Evolutionary conservation across 2,113 vertebrate species (phyloP).

Genomic region (Catharus fuscescens): DNA sequence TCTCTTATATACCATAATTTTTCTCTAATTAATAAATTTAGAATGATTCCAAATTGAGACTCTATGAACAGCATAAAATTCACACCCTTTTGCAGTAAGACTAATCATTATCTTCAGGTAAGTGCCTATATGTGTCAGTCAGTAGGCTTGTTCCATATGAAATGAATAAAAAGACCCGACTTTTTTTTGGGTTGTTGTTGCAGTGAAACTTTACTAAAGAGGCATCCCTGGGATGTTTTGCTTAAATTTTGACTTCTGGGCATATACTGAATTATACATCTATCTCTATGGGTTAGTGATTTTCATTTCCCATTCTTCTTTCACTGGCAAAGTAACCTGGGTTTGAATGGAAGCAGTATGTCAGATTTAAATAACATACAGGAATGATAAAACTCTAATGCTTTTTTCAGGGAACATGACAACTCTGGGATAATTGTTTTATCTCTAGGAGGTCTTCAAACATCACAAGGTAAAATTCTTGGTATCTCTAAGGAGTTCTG

Average conservation of each 20-base stretch:
- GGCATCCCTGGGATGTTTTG: neutral
- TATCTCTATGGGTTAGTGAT: neutral
- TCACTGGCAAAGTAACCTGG: neutral
- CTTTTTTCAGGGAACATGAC: neutral
- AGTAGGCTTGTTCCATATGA: neutral
- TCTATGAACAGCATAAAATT: neutral
- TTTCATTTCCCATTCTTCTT: neutral
- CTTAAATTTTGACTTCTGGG: neutral
- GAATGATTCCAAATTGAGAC: neutral
- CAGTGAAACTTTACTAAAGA: neutral
- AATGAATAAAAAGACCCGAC: neutral
- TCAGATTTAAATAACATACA: neutral
- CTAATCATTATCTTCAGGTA: slow-evolving; percentile 11
- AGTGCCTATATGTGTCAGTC: neutral
- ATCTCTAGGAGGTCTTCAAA: neutral
- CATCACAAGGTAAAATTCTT: neutral
- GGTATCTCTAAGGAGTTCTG: neutral
- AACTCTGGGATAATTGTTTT: neutral
- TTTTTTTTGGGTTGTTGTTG: neutral
- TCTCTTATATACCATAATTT: neutral
- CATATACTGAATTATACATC: neutral
- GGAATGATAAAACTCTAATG: neutral
- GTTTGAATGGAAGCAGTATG: neutral
- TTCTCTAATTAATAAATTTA: slow-evolving; percentile 21
- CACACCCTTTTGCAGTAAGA: neutral